Percentiles rank a stretch among this genome's conserved stretches.
Evolutionary conservation across 2,888 invertebrate species (phyloP).

Genomic region (Drosophila fungiperda): DNA sequence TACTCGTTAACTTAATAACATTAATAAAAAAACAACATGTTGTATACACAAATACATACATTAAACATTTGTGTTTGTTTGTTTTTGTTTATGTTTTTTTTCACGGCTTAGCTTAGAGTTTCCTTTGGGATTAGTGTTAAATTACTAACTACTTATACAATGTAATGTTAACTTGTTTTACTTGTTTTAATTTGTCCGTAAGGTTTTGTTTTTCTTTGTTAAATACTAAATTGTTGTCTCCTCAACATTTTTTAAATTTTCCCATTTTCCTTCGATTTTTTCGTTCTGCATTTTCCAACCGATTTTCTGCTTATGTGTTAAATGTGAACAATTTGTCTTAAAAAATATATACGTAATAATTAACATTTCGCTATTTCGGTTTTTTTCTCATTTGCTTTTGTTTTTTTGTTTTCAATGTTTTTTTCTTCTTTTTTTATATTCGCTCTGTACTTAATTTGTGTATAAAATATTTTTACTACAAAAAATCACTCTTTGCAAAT

Average conservation of each 20-base stretch:
- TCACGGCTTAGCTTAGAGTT: conserved; percentile 44
- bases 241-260: conserved; percentile 17
- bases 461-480: conserved; percentile 80
- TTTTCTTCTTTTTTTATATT: conserved; percentile 19
- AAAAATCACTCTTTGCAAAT: conserved; percentile 82
- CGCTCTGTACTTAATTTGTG: conserved; percentile 57
- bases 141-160: conserved; percentile 85
- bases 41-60: conserved; percentile 73
- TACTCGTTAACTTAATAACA: conserved; percentile 68
- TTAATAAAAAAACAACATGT: conserved; percentile 69
- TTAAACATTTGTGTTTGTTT: conserved; percentile 45
- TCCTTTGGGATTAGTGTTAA: conserved; percentile 72
- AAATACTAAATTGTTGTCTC: conserved; percentile 54
- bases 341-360: conserved; percentile 82
- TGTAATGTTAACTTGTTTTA: conserved; percentile 85
- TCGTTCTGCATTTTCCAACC: conserved; percentile 15
- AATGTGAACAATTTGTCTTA: conserved; percentile 79
- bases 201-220: conserved; percentile 66
- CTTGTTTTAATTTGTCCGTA: conserved; percentile 83
- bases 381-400: conserved; percentile 18
- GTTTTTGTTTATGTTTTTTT: conserved; percentile 14
- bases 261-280: conserved; percentile 4
- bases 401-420: conserved; percentile 37
- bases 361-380: conserved; percentile 72
- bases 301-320: conserved; percentile 44